These are phyloP conservation scores for Eristalis tenax DNA, from an alignment of 2,888 invertebrate species.

Conservation along the genomic window DNA sequence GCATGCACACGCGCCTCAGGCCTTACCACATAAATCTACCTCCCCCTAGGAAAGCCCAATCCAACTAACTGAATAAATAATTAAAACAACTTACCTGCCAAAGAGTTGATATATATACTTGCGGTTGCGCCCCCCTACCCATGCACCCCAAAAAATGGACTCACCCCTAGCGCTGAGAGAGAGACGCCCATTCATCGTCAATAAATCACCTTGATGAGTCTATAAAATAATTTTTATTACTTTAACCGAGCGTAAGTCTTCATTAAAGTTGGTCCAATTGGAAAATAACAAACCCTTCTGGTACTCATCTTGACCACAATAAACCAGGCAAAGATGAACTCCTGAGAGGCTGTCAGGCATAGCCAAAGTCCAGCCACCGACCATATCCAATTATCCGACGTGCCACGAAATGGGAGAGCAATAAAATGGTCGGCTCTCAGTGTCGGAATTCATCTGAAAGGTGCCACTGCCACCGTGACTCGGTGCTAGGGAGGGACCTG, in stretches of 20 bases:
- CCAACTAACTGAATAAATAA: slow-evolving; percentile 70
- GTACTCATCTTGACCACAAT: slow-evolving; percentile 21
- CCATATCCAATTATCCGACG: slow-evolving; percentile 60
- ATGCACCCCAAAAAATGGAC: slow-evolving; percentile 7
- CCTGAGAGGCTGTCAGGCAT: not conserved
- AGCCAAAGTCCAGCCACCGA: slow-evolving; percentile 14
- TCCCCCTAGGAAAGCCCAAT: slow-evolving; percentile 25
- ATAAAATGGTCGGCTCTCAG: slow-evolving; percentile 48
- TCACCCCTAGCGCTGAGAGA: slow-evolving; percentile 7
- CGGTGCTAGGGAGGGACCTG: not conserved
- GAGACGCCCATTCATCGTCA: slow-evolving; percentile 21
- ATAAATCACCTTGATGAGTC: slow-evolving; percentile 71
- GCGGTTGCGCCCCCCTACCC: slow-evolving; percentile 15
- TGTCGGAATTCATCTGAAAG: not conserved
- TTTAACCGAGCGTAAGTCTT: slow-evolving; percentile 70
- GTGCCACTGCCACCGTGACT: not conserved
- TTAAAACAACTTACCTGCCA: slow-evolving; percentile 69
- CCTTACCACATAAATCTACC: slow-evolving; percentile 46
- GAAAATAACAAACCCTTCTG: slow-evolving; percentile 66
- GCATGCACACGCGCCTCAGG: slow-evolving; percentile 45
- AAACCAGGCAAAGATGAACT: slow-evolving; percentile 47
- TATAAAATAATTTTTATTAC: slow-evolving; percentile 71
- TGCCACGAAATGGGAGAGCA: slow-evolving; percentile 65
- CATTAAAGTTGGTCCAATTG: slow-evolving; percentile 69
- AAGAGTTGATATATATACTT: slow-evolving; percentile 61